A percentile compares a stretch with the other conserved stretches of the same genome.
Evolutionary conservation across 1,140 invertebrate species (phyloP).

Genomic region (Macrotrachela quadricornifera): DNA sequence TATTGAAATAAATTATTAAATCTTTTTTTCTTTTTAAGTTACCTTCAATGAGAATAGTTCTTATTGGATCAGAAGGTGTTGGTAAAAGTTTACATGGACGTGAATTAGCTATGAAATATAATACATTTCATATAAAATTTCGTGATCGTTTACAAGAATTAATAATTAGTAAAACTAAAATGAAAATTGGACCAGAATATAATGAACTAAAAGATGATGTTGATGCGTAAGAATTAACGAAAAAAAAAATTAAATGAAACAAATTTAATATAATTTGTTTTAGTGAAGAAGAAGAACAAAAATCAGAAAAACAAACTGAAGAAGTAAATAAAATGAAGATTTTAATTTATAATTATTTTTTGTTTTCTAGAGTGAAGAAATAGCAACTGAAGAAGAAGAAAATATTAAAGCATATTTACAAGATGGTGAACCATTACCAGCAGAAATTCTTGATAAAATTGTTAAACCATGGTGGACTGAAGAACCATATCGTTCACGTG

Average conservation of each 20-base stretch:
- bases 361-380: conserved; percentile 10
- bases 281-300: conserved; percentile 1
- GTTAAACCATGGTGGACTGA: conserved; percentile 24
- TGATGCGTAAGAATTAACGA: conserved; percentile 15
- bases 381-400: conserved; percentile 26
- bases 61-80: conserved; percentile 23
- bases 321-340: conserved; percentile 11
- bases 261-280: neutral
- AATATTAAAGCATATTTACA: conserved; percentile 26
- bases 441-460: conserved; percentile 24
- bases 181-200: conserved; percentile 22
- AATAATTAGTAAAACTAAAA: conserved; percentile 28
- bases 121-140: conserved; percentile 30
- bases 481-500: conserved; percentile 21
- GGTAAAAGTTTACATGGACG: conserved; percentile 27
- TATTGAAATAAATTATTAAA: neutral
- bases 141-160: conserved; percentile 28
- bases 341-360: conserved; percentile 10
- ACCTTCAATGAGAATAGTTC: conserved; percentile 21
- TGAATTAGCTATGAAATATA: conserved; percentile 23
- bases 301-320: conserved; percentile 6
- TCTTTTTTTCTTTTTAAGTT: conserved; percentile 13
- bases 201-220: conserved; percentile 16
- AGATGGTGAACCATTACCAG: conserved; percentile 17
- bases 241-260: neutral